Base-by-base conservation (phyloP, 2,113 vertebrate species). In the Eptesicus fuscus region DNA sequence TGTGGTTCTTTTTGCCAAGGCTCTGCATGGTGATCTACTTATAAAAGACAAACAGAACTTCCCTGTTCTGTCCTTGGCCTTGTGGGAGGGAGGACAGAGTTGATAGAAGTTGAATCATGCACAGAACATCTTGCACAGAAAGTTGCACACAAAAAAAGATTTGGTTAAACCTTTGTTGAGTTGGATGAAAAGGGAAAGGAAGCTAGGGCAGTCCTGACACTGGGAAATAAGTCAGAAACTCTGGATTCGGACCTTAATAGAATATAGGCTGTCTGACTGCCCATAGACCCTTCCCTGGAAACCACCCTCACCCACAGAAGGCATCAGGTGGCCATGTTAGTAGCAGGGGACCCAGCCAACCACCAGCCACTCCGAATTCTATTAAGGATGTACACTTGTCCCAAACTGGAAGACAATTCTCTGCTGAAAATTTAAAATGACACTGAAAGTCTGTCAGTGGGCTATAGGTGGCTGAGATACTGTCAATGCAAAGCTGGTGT, bases 1-100 rank as follows among this genome's bases (percentile, higher is more conserved):
- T 97, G 83, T 94, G 83, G 73, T 97, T 98, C 95, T 83, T 69
- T 53, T 69, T 96, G 76, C 65, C 32, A 32, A 91, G 28, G 30
- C 6, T 88, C 51, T 93, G 90, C 96, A 96, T 97, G 23, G 40
- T 40, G 20, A 37, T 74, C 65, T 95, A 63, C 20, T 47, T 70
- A 13, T 44, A 22, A n/a, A 89, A 91, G 44, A 77, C 5, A 70
- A 53, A 28, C 56, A 76, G 9, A 18, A 37, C 14, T 25, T 8
- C 2, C 23, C 44, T 82, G 37, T 79, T 73, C 82, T 70, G 42
- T 83, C 13, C 23, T 77, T 83, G 37, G n/a, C 32, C 30, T 73
- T 83, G 20, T 1, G n/a, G 30, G 11, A 71, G 1, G 28, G 3
- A 83, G 28, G 28, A 32, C 11, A 70, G 47, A 25, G 30, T 23